Evolutionary conservation across 2,113 vertebrate species (phyloP), one percentile per base, ranked within the genome.

Genomic region (Periophthalmodon schlosseri): DNA sequence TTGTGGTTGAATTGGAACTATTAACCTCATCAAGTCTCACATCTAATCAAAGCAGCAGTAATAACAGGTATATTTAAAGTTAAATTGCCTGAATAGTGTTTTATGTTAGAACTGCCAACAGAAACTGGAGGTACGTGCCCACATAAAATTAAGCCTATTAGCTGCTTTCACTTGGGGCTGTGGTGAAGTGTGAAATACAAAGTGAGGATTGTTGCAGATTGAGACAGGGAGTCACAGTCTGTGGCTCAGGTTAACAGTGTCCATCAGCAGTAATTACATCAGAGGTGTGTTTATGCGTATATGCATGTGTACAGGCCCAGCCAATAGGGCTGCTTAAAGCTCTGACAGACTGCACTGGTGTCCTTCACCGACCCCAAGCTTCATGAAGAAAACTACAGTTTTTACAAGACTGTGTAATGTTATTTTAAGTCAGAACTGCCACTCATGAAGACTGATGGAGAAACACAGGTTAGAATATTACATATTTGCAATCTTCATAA

Each of bases 191-290:
- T 57, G 73, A 24, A 76, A 74, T 33, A 91, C 90, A 91, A 90
- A 86, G 88, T 71, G 39, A 28, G 66, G 76, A 73, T 83, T 91
- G 88, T 89, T 73, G 16, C 70, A 75, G 24, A 75, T 73, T 80
- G 78, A 86, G 82, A 90, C 88, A 71, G 84, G 86, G 89, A 84
- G 82, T 88, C 68, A 49, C 68, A 76, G 82, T 84, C 87, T 84
- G 67, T 84, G 78, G 77, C 79, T 73, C 74, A 72, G 74, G 69
- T 67, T 50, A 70, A 79, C 82, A 52, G 6, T 86, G 80, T 91
- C 86, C 78, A 61, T 86, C 82, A 88, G 68, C 80, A 34, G 44
- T 57, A 46, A 78, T 89, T 77, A 91, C 86, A 79, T 88, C 85
- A 89, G 44, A 65, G n/a, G 74, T 68, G 70, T 34, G 52, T 36